These are phyloP conservation scores for Pyxicephalus adspersus DNA, from an alignment of 2,113 vertebrate genomes.

Conservation along the genomic window DNA sequence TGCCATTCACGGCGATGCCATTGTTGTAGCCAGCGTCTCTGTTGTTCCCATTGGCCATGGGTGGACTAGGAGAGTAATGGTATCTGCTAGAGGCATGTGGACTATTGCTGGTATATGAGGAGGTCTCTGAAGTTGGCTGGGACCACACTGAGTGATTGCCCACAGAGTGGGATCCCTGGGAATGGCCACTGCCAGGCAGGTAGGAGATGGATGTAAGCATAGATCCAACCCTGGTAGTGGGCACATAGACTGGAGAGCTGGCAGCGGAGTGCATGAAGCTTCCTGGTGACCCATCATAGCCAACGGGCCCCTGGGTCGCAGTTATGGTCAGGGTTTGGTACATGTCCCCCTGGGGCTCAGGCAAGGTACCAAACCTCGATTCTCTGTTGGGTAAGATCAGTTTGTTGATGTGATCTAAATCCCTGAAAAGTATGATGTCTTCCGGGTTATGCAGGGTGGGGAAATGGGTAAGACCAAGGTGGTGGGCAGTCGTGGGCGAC, in stretches of 20 bases:
- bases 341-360: constrained; percentile 85
- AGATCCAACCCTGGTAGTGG: constrained; percentile 89
- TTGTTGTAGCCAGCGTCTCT: constrained; percentile 74
- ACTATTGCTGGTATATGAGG: constrained; percentile 73
- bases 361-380: constrained; percentile 82
- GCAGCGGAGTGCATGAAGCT: constrained; percentile 90
- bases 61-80: constrained; percentile 89
- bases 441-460: constrained; percentile 77
- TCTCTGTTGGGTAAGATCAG: constrained; percentile 86
- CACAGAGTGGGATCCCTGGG: constrained; percentile 83
- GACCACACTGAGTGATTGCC: constrained; percentile 81
- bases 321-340: constrained; percentile 90
- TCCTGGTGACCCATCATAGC: constrained; percentile 85
- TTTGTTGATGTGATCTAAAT: constrained; percentile 92
- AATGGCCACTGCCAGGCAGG: constrained; percentile 79
- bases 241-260: constrained; percentile 92
- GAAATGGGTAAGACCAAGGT: constrained; percentile 61
- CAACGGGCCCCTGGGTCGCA: constrained; percentile 84
- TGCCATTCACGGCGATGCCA: constrained; percentile 79
- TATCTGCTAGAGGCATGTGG: constrained; percentile 86
- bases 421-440: constrained; percentile 91
- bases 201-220: constrained; percentile 92
- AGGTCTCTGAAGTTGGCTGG: constrained; percentile 75
- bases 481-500: constrained; percentile 65
- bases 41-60: constrained; percentile 83